Evolutionary conservation across 2,888 invertebrate genomes (phyloP), one percentile per base, ranked within the genome.

Genomic region (Oeneis ivallda): DNA sequence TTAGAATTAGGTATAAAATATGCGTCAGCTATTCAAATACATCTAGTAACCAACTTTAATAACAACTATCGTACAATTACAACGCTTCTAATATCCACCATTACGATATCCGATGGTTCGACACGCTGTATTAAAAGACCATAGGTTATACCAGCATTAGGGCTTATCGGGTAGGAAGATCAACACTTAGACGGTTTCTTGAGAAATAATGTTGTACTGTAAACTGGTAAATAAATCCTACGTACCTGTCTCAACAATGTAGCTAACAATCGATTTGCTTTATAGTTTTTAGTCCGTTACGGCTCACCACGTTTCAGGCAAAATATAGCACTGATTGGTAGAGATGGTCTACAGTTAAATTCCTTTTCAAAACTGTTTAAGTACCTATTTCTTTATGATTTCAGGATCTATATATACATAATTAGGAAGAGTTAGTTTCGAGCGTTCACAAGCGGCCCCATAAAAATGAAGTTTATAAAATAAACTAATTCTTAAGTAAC

Each of bases 111-210:
- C 70, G 67, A 72, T 72, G 54, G 68, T 70, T 73, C 69, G 69
- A 69, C 70, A 70, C 64, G 72, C 66, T 68, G 59, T 71, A 71
- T 70, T 72, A 72, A 69, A 70, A 74, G 74, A 69, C 70, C 74
- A 75, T 72, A 75, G 72, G 74, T 75, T 74, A 75, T 71, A 67
- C 74, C 69, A 72, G 74, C 74, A 73, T 71, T 70, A 71, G 69
- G 64, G 54, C 63, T 73, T 73, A 74, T 74, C 74, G 41, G 64
- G 56, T 49, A 58, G 59, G 58, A 53, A 59, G 72, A 74, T 73
- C 73, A 67, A 61, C 68, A 62, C 54, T 69, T 65, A 69, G 68
- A 71, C 66, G 70, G 70, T 72, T 67, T 73, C 71, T 74, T 72
- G 74, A 65, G 73, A 71, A 74, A 73, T 74, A 73, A 72, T 73